Evolutionary conservation across 1,140 invertebrate genomes (phyloP), one percentile per base, ranked within the genome.

Genomic region (Triops longicaudatus): DNA sequence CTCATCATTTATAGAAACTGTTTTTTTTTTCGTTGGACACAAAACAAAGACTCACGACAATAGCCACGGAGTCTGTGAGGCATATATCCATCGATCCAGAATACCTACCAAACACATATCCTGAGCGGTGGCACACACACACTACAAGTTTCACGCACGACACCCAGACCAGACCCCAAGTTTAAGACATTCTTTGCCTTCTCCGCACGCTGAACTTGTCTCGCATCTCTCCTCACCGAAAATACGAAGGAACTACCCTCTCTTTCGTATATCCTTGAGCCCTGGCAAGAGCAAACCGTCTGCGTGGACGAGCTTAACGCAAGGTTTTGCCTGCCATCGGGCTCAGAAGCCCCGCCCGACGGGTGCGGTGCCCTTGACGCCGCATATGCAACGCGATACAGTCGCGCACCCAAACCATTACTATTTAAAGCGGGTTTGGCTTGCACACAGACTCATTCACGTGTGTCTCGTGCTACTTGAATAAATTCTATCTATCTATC

Each of bases 221-320:
- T 22, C 50, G 50, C 50, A 63, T 63, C 50, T 63, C 50, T 63
- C 50, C 50, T 63, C 50, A 63, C 50, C 50, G 6, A 63, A 63
- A 63, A 63, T 63, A 63, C 50, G 17, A 63, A 63, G 50, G 50
- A 14, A 5, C 50, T 63, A 0, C 50, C 50, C 17, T 9, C 22
- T 63, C 50, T 37, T 7, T 37, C 31, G 2, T 22, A 63, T 22
- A 63, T 63, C 50, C 50, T 63, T 63, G 50, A 63, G 50, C 50
- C 50, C 50, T 63, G 50, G 22, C 10, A 63, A 17, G 50, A 63
- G 50, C 50, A 63, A 63, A 63, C 50, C 22, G 50, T 63, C 50
- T 63, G 50, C 50, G 50, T 63, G 50, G 50, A 63, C 50, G 14
- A 63, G 14, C 50, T 63, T n/a, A 63, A 17, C 22, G 3, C 7